Conservation (phyloP, 2,797 vertebrate genomes). For the Pelochelys cantorii region DNA sequence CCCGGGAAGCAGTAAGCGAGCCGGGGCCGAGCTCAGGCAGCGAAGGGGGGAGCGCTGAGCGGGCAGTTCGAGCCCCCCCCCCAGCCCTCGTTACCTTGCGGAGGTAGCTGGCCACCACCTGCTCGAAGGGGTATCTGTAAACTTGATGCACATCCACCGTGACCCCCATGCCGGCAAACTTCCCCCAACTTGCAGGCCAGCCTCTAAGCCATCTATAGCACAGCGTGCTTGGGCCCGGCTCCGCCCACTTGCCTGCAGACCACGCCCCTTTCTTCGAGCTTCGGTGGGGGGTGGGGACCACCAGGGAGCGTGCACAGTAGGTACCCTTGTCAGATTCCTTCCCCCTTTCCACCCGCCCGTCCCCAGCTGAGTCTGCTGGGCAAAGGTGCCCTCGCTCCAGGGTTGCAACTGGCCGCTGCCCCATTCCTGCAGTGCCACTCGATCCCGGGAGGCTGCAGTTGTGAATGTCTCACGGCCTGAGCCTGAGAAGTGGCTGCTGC, state of each 20-base stretch:
- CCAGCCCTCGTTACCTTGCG: conserved; percentile 81
- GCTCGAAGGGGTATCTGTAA: conserved; percentile 80
- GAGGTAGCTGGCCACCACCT: conserved; percentile 80
- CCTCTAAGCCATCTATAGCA: not conserved
- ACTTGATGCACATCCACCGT: conserved; percentile 74
- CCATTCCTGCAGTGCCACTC: too few species aligned
- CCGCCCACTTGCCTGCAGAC: not conserved
- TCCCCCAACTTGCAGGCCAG: not conserved
- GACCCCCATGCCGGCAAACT: conserved; percentile 70
- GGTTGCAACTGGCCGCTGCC: too few species aligned
- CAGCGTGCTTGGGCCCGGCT: not conserved
- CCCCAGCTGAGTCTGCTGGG: not conserved
- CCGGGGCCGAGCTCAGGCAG: too few species aligned
- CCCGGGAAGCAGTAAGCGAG: not conserved
- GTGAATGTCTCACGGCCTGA: not conserved
- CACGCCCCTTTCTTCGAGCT: not conserved
- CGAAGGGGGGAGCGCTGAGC: not conserved
- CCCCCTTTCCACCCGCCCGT: too few species aligned
- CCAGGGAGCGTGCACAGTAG: too few species aligned
- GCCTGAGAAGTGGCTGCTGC: too few species aligned
- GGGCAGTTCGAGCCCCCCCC: too few species aligned
- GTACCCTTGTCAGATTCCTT: too few species aligned
- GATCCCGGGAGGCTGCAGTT: too few species aligned
- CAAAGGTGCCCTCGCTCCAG: not conserved
- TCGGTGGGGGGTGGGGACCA: not conserved